Evolutionary conservation across 2,888 invertebrate species (phyloP).

Genomic region (Diarsia rubi): DNA sequence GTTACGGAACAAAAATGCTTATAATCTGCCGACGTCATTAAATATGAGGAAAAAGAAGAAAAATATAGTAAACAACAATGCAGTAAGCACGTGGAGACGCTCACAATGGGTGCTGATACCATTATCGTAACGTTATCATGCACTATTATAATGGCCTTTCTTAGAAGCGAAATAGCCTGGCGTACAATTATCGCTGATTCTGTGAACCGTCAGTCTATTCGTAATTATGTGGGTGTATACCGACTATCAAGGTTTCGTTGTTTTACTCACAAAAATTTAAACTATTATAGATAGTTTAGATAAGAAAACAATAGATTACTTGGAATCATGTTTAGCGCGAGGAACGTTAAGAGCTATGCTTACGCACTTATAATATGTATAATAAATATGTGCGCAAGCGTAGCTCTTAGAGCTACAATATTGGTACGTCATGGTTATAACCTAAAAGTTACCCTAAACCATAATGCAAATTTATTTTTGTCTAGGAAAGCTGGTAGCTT

Average conservation of each 20-base stretch:
- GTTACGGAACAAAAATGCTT: slow-evolving; percentile 50
- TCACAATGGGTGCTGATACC: slow-evolving; percentile 78
- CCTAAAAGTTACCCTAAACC: not conserved
- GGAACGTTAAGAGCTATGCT: slow-evolving; percentile 1
- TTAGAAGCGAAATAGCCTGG: slow-evolving; percentile 78
- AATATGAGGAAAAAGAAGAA: slow-evolving; percentile 62
- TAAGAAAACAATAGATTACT: slow-evolving; percentile 54
- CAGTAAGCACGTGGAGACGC: slow-evolving; percentile 67
- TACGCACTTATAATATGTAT: not conserved
- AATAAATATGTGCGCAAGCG: too few species aligned
- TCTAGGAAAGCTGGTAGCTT: not conserved
- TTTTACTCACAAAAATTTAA: slow-evolving; percentile 57
- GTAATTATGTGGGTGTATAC: slow-evolving; percentile 76
- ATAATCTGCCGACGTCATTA: slow-evolving; percentile 49
- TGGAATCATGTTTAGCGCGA: slow-evolving; percentile 30
- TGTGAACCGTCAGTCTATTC: slow-evolving; percentile 78
- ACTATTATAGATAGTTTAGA: slow-evolving; percentile 57
- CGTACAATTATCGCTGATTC: slow-evolving; percentile 85
- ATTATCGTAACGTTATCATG: slow-evolving; percentile 85
- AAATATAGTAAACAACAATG: slow-evolving; percentile 67
- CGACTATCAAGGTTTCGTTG: slow-evolving; percentile 53
- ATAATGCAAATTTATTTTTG: not conserved
- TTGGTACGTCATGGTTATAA: slow-evolving; percentile 4
- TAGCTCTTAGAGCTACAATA: not conserved
- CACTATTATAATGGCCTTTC: slow-evolving; percentile 81